Evolutionary conservation across 2,113 vertebrate genomes (phyloP), one percentile per base, ranked within the genome.

Genomic region (Heterotilapia buettikoferi): DNA sequence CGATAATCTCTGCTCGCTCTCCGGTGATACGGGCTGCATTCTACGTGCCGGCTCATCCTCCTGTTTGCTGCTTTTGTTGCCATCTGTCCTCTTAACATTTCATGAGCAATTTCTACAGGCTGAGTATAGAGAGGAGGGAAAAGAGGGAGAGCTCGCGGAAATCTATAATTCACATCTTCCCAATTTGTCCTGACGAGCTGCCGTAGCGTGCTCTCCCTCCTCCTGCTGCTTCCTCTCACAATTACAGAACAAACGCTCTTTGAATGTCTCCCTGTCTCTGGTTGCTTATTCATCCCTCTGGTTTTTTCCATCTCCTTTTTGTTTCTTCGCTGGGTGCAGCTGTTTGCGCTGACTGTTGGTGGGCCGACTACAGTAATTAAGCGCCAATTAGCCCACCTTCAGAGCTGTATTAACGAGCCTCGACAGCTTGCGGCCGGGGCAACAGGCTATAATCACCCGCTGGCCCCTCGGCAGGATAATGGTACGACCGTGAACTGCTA

Each of bases 311-410:
- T 50, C 53, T 57, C 36, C 61, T 90, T 86, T 90, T 88, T 88
- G 68, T 93, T 87, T 83, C 82, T 87, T 76, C 2, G 6, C 82
- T 36, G 82, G 40, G 13, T 92, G 93, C 96, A 96, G 95, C 95
- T 96, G 96, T 90, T 95, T 84, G 9, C 26, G 19, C 88, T 91
- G 90, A 81, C 90, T 92, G 94, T 92, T 91, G 92, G 91, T 92
- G 90, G 90, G 92, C 80, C 81, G 90, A 95, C 90, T 89, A 93
- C 89, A 91, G 94, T 95, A 95, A 96, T 96, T 96, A 96, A 94
- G 93, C 91, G 84, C 83, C 94, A 94, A 95, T 96, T 95, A 95
- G 92, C 92, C 94, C 92, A 95, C 93, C 94, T 95, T 92, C 95
- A 90, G 93, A 91, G 94, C 89, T 36, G 89, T 92, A 94, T 95